phyloP scores from a whole-genome alignment of 2,113 vertebrate species.

The Zosterops japonicus region DNA sequence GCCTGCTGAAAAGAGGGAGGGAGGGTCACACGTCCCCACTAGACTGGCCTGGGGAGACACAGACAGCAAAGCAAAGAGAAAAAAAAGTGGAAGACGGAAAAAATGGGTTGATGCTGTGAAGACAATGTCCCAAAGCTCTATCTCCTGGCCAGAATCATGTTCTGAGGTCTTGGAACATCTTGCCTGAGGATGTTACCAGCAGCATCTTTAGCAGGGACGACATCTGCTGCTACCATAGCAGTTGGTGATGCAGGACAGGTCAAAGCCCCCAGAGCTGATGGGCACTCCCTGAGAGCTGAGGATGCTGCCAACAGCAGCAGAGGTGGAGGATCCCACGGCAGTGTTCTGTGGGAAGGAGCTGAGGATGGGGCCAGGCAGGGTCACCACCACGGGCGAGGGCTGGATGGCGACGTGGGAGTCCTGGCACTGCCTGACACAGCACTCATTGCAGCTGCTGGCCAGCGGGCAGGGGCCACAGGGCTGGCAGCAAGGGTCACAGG shows the following conservation, averaged over 20 bases:
- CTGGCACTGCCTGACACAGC: neutral
- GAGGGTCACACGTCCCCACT: accelerated
- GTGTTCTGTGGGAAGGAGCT: neutral
- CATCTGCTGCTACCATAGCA: neutral
- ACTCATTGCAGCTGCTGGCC: neutral
- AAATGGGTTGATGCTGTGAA: accelerated
- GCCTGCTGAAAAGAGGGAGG: neutral
- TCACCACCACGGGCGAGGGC: neutral
- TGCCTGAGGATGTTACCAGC: accelerated
- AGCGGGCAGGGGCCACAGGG: neutral
- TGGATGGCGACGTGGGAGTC: neutral
- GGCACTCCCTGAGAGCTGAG: neutral
- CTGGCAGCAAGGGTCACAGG: neutral
- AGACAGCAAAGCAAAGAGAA: neutral
- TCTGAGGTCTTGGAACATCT: neutral
- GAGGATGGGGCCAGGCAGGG: neutral
- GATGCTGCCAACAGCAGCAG: neutral
- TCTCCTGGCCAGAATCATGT: accelerated
- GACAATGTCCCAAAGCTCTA: neutral
- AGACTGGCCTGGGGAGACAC: accelerated
- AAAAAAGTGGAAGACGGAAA: neutral
- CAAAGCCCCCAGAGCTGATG: neutral
- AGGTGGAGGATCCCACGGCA: neutral
- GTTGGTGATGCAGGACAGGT: neutral
- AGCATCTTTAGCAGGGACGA: neutral